Evolutionary conservation across 2,888 invertebrate species (phyloP).

Genomic region (Chrysolina oricalcia): DNA sequence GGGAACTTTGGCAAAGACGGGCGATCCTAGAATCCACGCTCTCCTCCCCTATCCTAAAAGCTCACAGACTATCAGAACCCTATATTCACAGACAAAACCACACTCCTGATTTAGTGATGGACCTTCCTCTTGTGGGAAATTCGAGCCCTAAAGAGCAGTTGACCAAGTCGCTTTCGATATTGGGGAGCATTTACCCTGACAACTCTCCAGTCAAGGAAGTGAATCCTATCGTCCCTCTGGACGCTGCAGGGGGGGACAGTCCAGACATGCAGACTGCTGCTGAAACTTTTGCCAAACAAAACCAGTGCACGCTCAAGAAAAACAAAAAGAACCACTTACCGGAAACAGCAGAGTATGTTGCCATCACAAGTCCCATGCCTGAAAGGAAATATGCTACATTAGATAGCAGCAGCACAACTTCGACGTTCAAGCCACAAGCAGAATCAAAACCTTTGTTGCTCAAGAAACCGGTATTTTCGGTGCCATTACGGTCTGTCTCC

Average conservation of each 20-base stretch:
- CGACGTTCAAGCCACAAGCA: slow-evolving; percentile 81
- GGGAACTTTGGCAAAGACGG: slow-evolving; percentile 78
- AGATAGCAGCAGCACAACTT: slow-evolving; percentile 62
- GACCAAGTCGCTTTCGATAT: slow-evolving; percentile 66
- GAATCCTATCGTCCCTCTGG: slow-evolving; percentile 49
- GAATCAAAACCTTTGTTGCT: slow-evolving; percentile 88
- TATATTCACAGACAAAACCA: slow-evolving; percentile 72
- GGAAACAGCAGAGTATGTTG: slow-evolving; percentile 64
- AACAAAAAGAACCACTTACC: slow-evolving; percentile 73
- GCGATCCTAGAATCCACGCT: slow-evolving; percentile 74
- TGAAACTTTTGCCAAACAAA: slow-evolving; percentile 85
- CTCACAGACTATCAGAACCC: slow-evolving; percentile 69
- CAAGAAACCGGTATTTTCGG: slow-evolving; percentile 77
- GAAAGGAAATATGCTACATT: slow-evolving; percentile 67
- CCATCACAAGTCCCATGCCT: slow-evolving; percentile 66
- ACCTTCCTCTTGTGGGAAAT: slow-evolving; percentile 78
- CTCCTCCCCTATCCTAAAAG: slow-evolving; percentile 63
- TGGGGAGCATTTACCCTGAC: slow-evolving; percentile 67
- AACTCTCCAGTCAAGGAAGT: slow-evolving; percentile 64
- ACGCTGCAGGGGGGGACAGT: slow-evolving; percentile 65
- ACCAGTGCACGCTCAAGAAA: slow-evolving; percentile 85
- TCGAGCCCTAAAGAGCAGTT: slow-evolving; percentile 67
- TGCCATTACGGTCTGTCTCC: slow-evolving; percentile 69
- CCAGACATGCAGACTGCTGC: slow-evolving; percentile 83
- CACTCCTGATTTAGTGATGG: slow-evolving; percentile 89